Evolutionary conservation across 2,888 invertebrate species (phyloP), one percentile per base, ranked within the genome.

Genomic region (Agrochola circellaris): DNA sequence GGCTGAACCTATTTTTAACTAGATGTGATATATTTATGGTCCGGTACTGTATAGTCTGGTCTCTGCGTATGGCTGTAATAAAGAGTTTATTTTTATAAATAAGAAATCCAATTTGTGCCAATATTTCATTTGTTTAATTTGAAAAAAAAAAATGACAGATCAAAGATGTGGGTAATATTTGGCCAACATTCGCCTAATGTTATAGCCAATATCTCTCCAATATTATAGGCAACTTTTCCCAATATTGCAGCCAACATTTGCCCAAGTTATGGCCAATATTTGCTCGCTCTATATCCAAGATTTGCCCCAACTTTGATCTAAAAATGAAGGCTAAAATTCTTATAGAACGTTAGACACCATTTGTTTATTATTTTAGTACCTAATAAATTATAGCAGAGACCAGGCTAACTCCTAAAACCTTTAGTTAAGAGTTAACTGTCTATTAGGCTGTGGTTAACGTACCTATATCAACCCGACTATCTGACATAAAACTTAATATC

Each of bases 401-500:
- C 72, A 71, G 34, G 34, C 17, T 42, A n/a, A 34, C 17, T 26
- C 72, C 11, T 58, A 8, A 51, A 30, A 74, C 23, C 17, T 11
- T 56, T 23, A 38, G 65, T 60, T 34, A 42, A 58, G 0, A 38
- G 17, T 30, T 60, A 60, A 65, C 17, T 26, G 15, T 75, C n/a
- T 68, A 3, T 34, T 76, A 69, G 78, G 78, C 78, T 78, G 79
- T 78, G 64, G 48, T 61, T 61, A 17, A 67, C 23, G 26, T 62
- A 76, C n/a, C 48, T 66, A 77, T 77, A 68, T 77, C 60, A 64
- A 72, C 38, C 23, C 20, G 23, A 65, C 34, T 20, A 66, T 60
- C n/a, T 79, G 73, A 79, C 38, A n/a, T 73, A 34, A 34, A 62
- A 62, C 38, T 73, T 54, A 62, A 54, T 76, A 79, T 73, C 38